Conservation (phyloP, 2,888 invertebrate species). For the Platycheirus albimanus region DNA sequence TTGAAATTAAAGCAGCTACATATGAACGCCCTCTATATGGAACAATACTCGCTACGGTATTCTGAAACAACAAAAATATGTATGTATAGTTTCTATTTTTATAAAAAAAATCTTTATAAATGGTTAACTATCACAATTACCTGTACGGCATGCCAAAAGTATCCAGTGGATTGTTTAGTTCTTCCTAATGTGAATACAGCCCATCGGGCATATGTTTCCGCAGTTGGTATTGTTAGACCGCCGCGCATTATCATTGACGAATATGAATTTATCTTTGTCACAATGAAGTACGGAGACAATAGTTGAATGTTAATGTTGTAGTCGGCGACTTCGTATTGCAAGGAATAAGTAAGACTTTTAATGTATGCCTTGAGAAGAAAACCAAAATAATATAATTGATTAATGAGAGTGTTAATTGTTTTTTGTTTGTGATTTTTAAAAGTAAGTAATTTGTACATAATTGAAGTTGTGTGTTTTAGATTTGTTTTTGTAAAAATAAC, state of each 20-base stretch:
- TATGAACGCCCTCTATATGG: conserved; percentile 43
- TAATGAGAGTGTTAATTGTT: conserved; percentile 5
- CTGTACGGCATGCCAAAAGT: conserved; percentile 93
- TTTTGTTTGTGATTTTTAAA: not conserved
- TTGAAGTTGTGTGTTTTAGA: no score
- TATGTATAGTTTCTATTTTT: not conserved
- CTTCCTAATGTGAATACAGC: conserved; percentile 91
- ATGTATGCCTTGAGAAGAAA: conserved; percentile 85
- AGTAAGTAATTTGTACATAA: not conserved
- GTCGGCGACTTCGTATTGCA: conserved; percentile 90
- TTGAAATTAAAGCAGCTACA: conserved; percentile 28
- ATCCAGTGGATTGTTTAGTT: conserved; percentile 91
- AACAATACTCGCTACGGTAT: conserved; percentile 17
- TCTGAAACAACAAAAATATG: conserved; percentile 25
- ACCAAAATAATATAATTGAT: conserved; percentile 10
- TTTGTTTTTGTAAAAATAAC: no score
- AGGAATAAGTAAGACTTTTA: conserved; percentile 89
- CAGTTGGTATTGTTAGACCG: conserved; percentile 87
- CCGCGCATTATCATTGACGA: conserved; percentile 87
- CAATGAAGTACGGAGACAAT: conserved; percentile 91
- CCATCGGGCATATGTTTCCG: conserved; percentile 87
- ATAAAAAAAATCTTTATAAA: no score
- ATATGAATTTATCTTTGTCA: conserved; percentile 94
- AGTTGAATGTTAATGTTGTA: conserved; percentile 92
- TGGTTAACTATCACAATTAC: conserved; percentile 82